phyloP scores from a whole-genome alignment of 1,140 invertebrate genomes.

The Vanessa atalanta region DNA sequence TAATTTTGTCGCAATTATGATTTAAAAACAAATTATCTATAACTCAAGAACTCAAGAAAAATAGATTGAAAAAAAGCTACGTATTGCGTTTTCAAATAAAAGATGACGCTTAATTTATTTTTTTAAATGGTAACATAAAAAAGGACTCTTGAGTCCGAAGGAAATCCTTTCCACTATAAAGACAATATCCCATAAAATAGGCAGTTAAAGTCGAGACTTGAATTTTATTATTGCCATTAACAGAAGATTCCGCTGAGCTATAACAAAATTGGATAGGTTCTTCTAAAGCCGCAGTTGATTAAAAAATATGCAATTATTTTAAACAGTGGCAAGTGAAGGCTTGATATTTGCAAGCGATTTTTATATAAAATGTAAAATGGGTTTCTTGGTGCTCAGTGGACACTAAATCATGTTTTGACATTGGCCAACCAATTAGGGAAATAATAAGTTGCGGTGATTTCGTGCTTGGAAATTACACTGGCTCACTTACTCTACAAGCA shows the following conservation, averaged over 20 bases:
- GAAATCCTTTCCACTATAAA: conserved; percentile 8
- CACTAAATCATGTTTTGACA: too few species aligned
- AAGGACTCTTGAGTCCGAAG: not conserved
- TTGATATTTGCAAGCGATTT: not conserved
- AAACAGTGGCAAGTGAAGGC: not conserved
- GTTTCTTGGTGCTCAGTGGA: not conserved
- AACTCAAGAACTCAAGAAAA: too few species aligned
- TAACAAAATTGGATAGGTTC: conserved; percentile 10
- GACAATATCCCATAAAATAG: conserved; percentile 33
- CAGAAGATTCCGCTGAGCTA: conserved; percentile 17
- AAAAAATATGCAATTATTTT: not conserved
- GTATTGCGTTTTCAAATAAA: conserved; percentile 5
- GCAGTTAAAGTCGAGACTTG: conserved; percentile 26
- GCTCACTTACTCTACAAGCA: too few species aligned
- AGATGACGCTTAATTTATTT: conserved; percentile 2
- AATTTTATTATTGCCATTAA: conserved; percentile 16
- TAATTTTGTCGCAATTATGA: too few species aligned
- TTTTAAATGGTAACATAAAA: conserved; percentile 20
- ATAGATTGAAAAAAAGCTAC: not conserved
- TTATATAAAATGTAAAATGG: not conserved
- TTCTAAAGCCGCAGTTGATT: not conserved
- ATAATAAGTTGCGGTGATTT: too few species aligned
- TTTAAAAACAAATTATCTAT: too few species aligned
- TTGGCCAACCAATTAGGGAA: too few species aligned
- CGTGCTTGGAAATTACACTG: too few species aligned